These are phyloP conservation scores for Diprion similis DNA, from an alignment of 1,140 invertebrate genomes.

Conservation along the genomic window DNA sequence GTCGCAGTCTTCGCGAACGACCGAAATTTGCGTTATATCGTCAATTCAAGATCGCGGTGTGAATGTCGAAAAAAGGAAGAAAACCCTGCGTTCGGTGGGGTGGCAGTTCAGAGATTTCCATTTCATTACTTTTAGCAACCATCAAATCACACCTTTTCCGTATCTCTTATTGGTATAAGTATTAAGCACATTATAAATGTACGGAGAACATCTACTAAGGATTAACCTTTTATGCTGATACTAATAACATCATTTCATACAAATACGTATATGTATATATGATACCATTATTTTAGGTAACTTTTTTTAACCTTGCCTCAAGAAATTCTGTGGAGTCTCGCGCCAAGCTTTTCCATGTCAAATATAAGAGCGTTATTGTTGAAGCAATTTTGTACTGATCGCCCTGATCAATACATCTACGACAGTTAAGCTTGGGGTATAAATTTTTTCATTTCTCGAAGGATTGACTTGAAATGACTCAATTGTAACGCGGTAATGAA, in stretches of 20 bases:
- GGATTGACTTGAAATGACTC: too few relatives aligned
- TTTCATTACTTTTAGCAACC: not conserved
- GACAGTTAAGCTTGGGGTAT: too few relatives aligned
- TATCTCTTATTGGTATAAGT: not conserved
- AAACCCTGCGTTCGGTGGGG: not conserved
- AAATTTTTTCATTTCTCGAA: too few relatives aligned
- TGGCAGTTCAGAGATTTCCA: not conserved
- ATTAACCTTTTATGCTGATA: not conserved
- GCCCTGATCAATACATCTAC: too few relatives aligned
- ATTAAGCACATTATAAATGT: not conserved
- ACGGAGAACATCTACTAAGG: not conserved
- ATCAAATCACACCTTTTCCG: not conserved
- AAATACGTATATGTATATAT: not conserved
- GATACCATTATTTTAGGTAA: not conserved
- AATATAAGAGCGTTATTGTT: too few relatives aligned
- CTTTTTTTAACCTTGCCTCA: too few relatives aligned
- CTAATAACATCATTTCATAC: not conserved
- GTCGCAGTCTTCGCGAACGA: not conserved
- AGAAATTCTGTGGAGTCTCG: too few relatives aligned
- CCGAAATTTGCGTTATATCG: not conserved
- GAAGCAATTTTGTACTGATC: too few relatives aligned
- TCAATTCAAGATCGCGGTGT: not conserved
- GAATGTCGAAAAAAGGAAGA: not conserved
- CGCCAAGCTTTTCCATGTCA: too few relatives aligned
- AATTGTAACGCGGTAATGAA: too few relatives aligned